A percentile compares a stretch with the other conserved stretches of the same genome.
phyloP scores from a whole-genome alignment of 2,888 invertebrate genomes.

The Clanis bilineata region DNA sequence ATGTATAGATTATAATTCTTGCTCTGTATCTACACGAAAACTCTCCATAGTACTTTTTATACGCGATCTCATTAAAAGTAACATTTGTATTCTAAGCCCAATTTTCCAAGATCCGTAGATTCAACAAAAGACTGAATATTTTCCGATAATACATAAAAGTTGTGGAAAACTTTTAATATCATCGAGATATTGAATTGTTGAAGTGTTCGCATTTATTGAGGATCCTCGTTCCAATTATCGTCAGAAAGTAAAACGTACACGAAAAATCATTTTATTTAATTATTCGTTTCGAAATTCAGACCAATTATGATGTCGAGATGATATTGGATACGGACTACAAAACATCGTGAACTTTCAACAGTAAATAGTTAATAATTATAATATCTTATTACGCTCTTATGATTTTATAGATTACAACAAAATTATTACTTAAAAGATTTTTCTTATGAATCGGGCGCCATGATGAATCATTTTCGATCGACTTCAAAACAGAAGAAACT shows the following conservation, averaged over 20 bases:
- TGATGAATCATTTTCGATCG: too few species aligned
- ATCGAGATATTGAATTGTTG: conserved; percentile 14
- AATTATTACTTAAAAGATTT: too few species aligned
- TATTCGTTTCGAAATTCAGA: conserved; percentile 31
- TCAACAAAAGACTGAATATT: not conserved
- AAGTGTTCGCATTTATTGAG: conserved; percentile 15
- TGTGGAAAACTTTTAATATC: conserved; percentile 13
- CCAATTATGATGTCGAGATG: conserved; percentile 29
- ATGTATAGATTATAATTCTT: too few species aligned
- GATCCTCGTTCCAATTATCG: conserved; percentile 24
- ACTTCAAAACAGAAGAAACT: too few species aligned
- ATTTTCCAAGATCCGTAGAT: not conserved
- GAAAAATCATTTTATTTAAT: conserved; percentile 29
- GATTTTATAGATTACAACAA: too few species aligned
- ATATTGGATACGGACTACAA: conserved; percentile 26
- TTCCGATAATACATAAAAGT: not conserved
- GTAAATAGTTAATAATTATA: not conserved
- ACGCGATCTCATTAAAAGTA: not conserved
- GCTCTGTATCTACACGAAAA: too few species aligned
- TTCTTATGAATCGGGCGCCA: too few species aligned
- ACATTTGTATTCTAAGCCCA: not conserved
- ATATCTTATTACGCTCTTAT: too few species aligned
- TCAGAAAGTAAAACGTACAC: conserved; percentile 25
- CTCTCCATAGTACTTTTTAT: too few species aligned
- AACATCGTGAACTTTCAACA: not conserved